These are phyloP conservation scores for Muscidifurax raptorellus DNA, from an alignment of 1,140 invertebrate genomes.

Conservation along the genomic window DNA sequence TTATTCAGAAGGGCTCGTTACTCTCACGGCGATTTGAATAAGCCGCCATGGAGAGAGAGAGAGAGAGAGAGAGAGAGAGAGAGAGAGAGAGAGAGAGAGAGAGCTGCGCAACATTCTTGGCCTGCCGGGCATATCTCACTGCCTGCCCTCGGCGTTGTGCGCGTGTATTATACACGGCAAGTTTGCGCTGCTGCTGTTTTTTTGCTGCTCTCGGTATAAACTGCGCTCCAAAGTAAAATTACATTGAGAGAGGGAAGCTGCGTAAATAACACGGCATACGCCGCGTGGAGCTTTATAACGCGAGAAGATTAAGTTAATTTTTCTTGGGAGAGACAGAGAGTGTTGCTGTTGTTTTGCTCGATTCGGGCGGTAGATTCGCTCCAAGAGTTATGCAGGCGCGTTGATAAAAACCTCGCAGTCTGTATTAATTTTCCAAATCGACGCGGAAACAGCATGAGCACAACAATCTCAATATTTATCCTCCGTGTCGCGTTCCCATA, in stretches of 20 bases:
- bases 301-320: too few species aligned
- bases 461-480: background rate
- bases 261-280: too few species aligned
- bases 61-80: too few species aligned
- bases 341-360: too few species aligned
- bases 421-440: too few species aligned
- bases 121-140: background rate
- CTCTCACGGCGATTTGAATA: background rate
- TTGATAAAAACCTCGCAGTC: too few species aligned
- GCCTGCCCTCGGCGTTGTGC: background rate
- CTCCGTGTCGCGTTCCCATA: too few species aligned
- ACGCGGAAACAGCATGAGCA: too few species aligned
- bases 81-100: too few species aligned
- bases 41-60: background rate
- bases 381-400: too few species aligned
- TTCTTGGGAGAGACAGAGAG: too few species aligned
- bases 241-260: background rate
- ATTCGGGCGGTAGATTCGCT: too few species aligned
- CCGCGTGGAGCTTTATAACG: background rate
- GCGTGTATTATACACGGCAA: background rate
- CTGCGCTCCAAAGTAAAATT: background rate
- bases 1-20: background rate
- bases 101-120: background rate
- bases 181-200: background rate
- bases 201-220: background rate